These are phyloP conservation scores for Aphelenchoides avenae DNA, from an alignment of 1,140 invertebrate genomes.

Conservation along the genomic window DNA sequence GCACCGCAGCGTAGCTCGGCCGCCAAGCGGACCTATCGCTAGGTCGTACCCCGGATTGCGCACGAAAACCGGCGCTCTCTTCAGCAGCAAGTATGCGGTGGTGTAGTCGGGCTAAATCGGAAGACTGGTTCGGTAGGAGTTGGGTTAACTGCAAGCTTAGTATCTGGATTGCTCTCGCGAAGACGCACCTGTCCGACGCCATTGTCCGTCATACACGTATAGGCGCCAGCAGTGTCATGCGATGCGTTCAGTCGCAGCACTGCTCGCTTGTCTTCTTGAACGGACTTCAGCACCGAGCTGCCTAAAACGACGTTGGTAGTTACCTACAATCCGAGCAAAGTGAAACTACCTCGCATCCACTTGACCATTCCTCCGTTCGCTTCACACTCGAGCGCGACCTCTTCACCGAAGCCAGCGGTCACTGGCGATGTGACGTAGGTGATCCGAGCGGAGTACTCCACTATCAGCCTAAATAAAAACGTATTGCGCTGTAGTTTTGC, in stretches of 20 bases:
- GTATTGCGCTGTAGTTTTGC: too few species aligned
- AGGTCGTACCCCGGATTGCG: constrained; percentile 27
- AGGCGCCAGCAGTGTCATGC: constrained; percentile 73
- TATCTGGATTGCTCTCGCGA: too few species aligned
- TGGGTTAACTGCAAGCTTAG: too few species aligned
- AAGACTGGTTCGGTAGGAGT: too few species aligned
- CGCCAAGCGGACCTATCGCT: constrained; percentile 44
- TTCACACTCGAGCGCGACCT: constrained; percentile 78
- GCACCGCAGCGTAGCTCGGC: constrained; percentile 64
- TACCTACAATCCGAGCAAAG: too few species aligned
- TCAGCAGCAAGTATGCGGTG: constrained; percentile 51
- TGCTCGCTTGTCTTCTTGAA: constrained; percentile 71
- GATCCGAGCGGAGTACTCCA: constrained; percentile 77
- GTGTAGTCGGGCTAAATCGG: constrained; percentile 40
- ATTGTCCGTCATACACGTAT: constrained; percentile 84
- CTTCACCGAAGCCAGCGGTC: constrained; percentile 71
- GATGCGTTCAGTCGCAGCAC: constrained; percentile 75
- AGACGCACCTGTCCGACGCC: constrained; percentile 66
- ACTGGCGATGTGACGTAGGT: constrained; percentile 72
- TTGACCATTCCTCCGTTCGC: constrained; percentile 79
- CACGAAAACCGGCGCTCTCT: constrained; percentile 42
- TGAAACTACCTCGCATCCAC: constrained; percentile 74
- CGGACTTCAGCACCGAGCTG: constrained; percentile 42
- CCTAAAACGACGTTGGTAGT: too few species aligned
- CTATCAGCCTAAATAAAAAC: constrained; percentile 27